Evolutionary conservation across 2,113 vertebrate species (phyloP).

Genomic region (Nicator chloris): DNA sequence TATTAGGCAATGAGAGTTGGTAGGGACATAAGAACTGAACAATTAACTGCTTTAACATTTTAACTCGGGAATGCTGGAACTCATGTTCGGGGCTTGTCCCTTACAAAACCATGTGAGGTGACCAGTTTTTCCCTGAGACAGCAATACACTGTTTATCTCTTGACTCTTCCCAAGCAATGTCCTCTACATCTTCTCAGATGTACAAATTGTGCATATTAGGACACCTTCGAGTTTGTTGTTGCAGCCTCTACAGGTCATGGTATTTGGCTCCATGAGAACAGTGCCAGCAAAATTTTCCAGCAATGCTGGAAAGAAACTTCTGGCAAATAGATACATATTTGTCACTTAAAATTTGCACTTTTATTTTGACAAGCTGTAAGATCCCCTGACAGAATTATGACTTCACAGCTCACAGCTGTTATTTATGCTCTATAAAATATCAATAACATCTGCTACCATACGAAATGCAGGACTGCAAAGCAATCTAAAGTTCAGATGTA

Average conservation of each 20-base stretch:
- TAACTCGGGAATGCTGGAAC: too few species aligned
- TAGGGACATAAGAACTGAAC: too few species aligned
- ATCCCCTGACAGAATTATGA: background rate
- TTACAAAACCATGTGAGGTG: background rate
- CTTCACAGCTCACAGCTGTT: slow-evolving; percentile 25
- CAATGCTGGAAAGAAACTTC: background rate
- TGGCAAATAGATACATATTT: background rate
- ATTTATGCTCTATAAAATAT: slow-evolving; percentile 23
- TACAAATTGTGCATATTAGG: background rate
- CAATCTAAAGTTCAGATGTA: background rate
- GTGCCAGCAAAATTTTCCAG: too few species aligned
- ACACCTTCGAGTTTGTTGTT: background rate
- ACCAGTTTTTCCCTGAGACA: background rate
- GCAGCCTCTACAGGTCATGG: background rate
- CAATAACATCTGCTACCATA: background rate
- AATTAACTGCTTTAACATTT: too few species aligned
- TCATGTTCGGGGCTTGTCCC: too few species aligned
- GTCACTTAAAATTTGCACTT: background rate
- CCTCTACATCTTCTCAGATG: background rate
- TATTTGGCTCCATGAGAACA: background rate
- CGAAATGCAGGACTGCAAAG: background rate
- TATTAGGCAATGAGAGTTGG: too few species aligned
- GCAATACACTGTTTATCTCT: background rate
- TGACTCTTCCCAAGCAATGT: background rate
- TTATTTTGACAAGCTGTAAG: background rate